Evolutionary conservation across 2,113 vertebrate species (phyloP).

Genomic region (Clinocottus analis): DNA sequence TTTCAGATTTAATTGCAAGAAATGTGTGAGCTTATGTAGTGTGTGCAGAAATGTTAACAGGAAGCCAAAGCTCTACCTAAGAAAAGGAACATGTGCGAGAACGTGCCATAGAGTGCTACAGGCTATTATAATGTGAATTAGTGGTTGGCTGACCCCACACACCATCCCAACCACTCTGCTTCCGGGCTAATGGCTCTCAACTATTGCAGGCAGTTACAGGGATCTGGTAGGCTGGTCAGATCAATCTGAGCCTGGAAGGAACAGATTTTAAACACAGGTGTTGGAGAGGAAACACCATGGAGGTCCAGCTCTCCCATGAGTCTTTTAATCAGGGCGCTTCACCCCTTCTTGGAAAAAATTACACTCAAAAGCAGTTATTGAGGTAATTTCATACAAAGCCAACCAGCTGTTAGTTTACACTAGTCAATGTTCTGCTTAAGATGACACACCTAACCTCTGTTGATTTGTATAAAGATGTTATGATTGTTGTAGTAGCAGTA

Average conservation of each 20-base stretch:
- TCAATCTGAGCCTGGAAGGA: slow-evolving; percentile 45
- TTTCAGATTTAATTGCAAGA: slow-evolving; percentile 5
- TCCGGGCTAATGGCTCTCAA: slow-evolving; percentile 23
- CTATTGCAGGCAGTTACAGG: slow-evolving; percentile 9
- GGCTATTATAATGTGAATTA: slow-evolving; percentile 47
- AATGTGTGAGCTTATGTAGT: background rate
- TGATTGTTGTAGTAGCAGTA: background rate
- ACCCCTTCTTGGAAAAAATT: slow-evolving; percentile 21
- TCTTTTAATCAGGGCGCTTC: slow-evolving; percentile 21
- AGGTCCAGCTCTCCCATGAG: slow-evolving; percentile 29
- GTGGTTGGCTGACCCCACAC: slow-evolving; percentile 17
- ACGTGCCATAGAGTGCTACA: slow-evolving; percentile 20
- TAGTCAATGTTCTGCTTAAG: slow-evolving; percentile 3
- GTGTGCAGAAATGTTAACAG: slow-evolving; percentile 22
- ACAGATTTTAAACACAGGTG: slow-evolving; percentile 51
- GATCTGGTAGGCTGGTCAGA: slow-evolving; percentile 38
- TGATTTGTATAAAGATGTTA: background rate
- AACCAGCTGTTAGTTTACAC: slow-evolving; percentile 5
- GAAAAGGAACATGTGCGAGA: background rate
- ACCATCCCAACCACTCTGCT: background rate
- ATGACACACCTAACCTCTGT: slow-evolving; percentile 3
- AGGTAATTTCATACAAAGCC: slow-evolving; percentile 13
- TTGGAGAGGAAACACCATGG: slow-evolving; percentile 49
- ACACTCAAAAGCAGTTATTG: background rate
- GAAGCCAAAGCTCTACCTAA: slow-evolving; percentile 28